Evolutionary conservation across 1,140 invertebrate genomes (phyloP).

Genomic region (Formica selysi): DNA sequence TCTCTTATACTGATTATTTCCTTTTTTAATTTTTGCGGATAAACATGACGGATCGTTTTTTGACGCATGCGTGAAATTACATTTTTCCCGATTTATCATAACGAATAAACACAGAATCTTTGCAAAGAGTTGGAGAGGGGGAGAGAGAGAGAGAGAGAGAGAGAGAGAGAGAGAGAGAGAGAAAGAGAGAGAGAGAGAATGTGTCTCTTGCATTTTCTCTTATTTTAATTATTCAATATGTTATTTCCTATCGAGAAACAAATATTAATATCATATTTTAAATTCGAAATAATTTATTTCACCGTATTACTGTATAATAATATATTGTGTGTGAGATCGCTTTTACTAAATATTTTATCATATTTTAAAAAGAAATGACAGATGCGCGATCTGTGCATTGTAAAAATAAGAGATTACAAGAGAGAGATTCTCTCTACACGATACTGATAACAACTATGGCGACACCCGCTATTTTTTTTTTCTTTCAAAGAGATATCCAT

Average conservation of each 20-base stretch:
- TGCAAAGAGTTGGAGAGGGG: background rate
- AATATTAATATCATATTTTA: background rate
- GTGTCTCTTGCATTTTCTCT: background rate
- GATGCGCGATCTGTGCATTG: background rate
- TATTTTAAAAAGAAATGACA: background rate
- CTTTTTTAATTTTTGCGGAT: background rate
- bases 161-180: too few relatives aligned
- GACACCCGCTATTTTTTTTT: background rate
- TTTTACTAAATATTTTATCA: constrained; percentile 1
- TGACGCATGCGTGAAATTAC: background rate
- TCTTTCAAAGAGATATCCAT: background rate
- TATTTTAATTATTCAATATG: constrained; percentile 14
- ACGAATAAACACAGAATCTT: background rate
- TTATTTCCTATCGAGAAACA: background rate
- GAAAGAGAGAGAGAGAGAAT: too few relatives aligned
- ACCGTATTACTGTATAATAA: background rate
- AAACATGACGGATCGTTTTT: background rate
- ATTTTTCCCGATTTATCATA: background rate
- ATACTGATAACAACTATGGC: background rate
- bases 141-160: too few relatives aligned
- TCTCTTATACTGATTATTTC: background rate
- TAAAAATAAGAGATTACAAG: constrained; percentile 36
- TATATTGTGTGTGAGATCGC: background rate
- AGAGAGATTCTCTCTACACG: constrained; percentile 1
- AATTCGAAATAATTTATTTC: background rate